phyloP scores from a whole-genome alignment of 2,113 vertebrate species.

The Ictidomys tridecemlineatus region DNA sequence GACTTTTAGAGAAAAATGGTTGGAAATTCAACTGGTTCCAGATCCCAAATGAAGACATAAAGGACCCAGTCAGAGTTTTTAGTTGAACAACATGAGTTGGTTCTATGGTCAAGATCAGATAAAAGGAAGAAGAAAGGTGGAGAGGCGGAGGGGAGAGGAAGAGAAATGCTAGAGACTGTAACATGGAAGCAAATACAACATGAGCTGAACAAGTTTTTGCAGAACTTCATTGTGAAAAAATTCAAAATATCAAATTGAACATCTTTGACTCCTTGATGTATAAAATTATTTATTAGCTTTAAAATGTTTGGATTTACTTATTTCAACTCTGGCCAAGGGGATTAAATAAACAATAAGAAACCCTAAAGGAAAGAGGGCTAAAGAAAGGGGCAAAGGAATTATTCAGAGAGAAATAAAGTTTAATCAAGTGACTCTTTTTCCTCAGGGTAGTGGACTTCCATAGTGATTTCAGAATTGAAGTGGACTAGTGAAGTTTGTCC shows the following conservation, averaged over 20 bases:
- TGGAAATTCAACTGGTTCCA: constrained; percentile 3
- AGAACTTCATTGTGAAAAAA: constrained; percentile 1
- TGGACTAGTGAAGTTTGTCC: neutral
- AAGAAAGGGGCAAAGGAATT: neutral
- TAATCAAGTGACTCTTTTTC: neutral
- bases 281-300: neutral
- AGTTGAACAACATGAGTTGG: neutral
- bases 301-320: neutral
- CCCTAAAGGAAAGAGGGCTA: neutral
- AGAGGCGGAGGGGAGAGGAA: neutral
- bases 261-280: neutral
- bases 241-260: neutral
- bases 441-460: neutral
- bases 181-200: neutral
- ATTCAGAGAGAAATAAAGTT: constrained; percentile 27
- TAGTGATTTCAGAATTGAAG: neutral
- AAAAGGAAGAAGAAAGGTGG: neutral
- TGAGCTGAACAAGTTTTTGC: neutral
- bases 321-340: neutral
- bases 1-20: neutral
- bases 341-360: neutral
- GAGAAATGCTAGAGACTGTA: neutral
- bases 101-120: neutral
- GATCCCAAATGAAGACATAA: neutral
- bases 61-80: neutral